Evolutionary conservation across 2,888 invertebrate genomes (phyloP), one percentile per base, ranked within the genome.

Genomic region (Nasonia oneida): DNA sequence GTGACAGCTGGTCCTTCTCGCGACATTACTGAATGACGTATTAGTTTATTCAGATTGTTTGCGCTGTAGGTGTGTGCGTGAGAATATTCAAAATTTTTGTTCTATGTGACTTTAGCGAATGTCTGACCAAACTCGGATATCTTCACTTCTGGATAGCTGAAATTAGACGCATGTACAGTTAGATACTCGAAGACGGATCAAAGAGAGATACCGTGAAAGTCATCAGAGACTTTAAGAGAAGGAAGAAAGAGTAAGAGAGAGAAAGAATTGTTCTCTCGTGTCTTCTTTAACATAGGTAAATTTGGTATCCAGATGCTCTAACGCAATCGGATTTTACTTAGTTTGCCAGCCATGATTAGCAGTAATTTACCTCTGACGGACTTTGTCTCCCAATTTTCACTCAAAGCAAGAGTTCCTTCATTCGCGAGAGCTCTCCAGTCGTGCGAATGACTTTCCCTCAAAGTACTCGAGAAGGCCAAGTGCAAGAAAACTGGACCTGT

Each of bases 21-120:
- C 33, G 33, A 61, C 37, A 39, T 71, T 71, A 78, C 50, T 37
- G 33, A 42, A 84, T 18, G 29, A 47, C 47, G 67, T 50, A 80
- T 84, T 74, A 67, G 79, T 75, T 79, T 79, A 33, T 79, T 74
- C 73, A 29, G 39, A 8, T 33, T 33, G 61, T 76, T 33, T 67
- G 33, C 23, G 61, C 4, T 6, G n/a, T 6, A 23, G 0, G 12
- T 29, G n/a, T 8, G 5, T 61, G 33, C 0, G 29, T 1, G 23
- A 8, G 23, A 12, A 12, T 64, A 14, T 53, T 53, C 33, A 12
- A 23, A 14, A 6, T 64, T 15, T 18, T 53, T 53, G 15, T 53
- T 18, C 53, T 14, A 53, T 53, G 10, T 18, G 53, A 53, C 53
- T 2, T 18, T 53, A 6, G 18, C 18, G 18, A n/a, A n/a, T 8